Percentiles rank a stretch among this genome's conserved stretches.
phyloP scores from a whole-genome alignment of 2,113 vertebrate species.

The Alexandromys fortis region DNA sequence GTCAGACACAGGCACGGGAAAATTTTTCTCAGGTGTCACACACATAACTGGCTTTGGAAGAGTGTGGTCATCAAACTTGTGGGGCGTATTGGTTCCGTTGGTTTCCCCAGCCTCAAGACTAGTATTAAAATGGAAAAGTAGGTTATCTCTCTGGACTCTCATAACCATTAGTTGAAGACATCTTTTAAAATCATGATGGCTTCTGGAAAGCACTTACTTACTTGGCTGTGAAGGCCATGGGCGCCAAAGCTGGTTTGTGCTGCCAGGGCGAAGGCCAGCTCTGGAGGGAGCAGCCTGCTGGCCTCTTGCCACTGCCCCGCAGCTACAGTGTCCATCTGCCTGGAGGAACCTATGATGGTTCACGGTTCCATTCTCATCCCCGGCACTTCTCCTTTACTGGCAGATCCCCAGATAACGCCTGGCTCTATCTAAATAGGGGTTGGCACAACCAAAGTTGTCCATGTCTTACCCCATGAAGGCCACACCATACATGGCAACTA shows the following conservation, averaged over 20 bases:
- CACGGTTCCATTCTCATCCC: no score
- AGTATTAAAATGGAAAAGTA: not conserved
- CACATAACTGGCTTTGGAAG: not conserved
- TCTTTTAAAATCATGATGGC: not conserved
- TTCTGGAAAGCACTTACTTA: not conserved
- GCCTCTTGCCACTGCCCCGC: not conserved
- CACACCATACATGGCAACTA: not conserved
- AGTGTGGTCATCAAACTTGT: not conserved
- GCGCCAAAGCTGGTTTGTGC: not conserved
- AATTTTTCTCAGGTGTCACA: not conserved
- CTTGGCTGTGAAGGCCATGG: not conserved
- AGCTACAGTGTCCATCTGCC: not conserved
- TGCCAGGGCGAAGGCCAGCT: not conserved
- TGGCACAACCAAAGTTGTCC: not conserved
- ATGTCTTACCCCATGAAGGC: not conserved
- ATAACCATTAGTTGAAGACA: not conserved
- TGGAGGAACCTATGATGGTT: not conserved
- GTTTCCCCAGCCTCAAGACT: not conserved
- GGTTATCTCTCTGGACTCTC: not conserved
- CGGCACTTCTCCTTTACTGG: not conserved
- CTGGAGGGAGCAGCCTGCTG: accelerated
- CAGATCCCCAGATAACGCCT: not conserved
- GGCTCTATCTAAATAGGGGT: not conserved
- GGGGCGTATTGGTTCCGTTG: not conserved
- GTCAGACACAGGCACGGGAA: not conserved